Evolutionary conservation across 2,797 vertebrate genomes (phyloP), one percentile per base, ranked within the genome.

Genomic region (Tenualosa thibaudeaui): DNA sequence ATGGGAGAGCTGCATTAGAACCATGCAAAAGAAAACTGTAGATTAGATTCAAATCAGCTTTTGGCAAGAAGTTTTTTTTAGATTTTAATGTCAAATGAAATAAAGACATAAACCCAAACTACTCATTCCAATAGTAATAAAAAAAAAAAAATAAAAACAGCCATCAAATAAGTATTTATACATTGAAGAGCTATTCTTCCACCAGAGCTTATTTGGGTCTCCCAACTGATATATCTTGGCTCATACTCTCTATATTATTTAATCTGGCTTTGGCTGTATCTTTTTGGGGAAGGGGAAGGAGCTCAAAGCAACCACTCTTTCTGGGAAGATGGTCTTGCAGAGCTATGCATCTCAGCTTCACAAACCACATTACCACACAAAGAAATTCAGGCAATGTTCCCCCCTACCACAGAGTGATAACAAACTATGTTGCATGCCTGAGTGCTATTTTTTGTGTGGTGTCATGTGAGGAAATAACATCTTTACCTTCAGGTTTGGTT

Each of bases 341-440:
- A 92, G 86, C 89, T 87, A 86, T 90, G 91, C 91, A 89, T 85
- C 82, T 81, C 2, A 40, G 89, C 90, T 89, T 26, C 60, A 85
- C 50, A 40, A 56, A 93, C 91, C 87, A 15, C 92, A 86, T 88
- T 88, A 85, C 86, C 62, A 71, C 31, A 71, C 65, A 37, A 1
- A 31, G 24, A 71, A 26, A 31, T 71, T 71, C 10, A 71, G 65
- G 13, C 26, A 71, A 71, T 65, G 62, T 10, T 10, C 9, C 62
- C 9, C 62, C 62, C 3, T 24, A 24, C 62, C 62, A 65, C 65
- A 71, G 31, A 75, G 3, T 17, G 26, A 71, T 40, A 13, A 40
- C 65, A 71, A 71, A 71, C 37, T 15, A 43, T 75, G 68, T 75
- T 75, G 68, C 37, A 37, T 43, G 31, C 54, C 54, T 56, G 54